Base-by-base conservation (phyloP, 1,140 invertebrate species). In the Drosophila micromelanica region DNA sequence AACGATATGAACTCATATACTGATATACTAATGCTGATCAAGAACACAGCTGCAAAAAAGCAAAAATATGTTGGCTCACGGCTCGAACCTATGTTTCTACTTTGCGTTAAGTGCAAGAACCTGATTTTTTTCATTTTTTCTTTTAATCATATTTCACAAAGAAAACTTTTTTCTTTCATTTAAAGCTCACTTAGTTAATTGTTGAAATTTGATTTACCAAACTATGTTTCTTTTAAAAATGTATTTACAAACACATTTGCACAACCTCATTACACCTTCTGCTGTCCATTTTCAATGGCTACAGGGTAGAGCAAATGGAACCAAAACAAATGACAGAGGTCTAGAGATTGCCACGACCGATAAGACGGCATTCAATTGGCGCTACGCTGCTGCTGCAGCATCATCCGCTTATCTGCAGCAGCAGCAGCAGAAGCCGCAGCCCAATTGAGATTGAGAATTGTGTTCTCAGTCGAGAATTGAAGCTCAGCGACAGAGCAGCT, bases 301-400 rank as follows among this genome's bases (percentile, higher is more conserved):
- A 3, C 43, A 17, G 43, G 43, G 43, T 45, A 45, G 9, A n/a
- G 5, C 12, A 69, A 60, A 35, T 52, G 30, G 15, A 23, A 51
- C 17, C 17, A 57, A 59, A 73, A 73, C 51, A 61, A 43, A 71
- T 32, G 76, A 85, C 85, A 85, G 85, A 62, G 59, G 69, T 81
- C 71, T 81, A 59, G 51, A 82, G 79, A 82, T 79, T 78, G 78
- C 48, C 32, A 32, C n/a, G 37, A 17, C n/a, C 46, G 81, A 86
- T 82, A 87, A 71, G 65, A 23, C 59, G 12, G 42, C 57, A 46
- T 52, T 76, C 80, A 85, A 61, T 69, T 69, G 56, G 35, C 23
- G 62, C 61, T 35, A 11, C 40, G 40, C 27, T 60, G 57, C 65
- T 52, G 46, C 65, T 51, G 56, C 65, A 60, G 37, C 65, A 59